Percentiles rank a stretch among this genome's conserved stretches.
Conservation (phyloP, 2,113 vertebrate genomes). For the Xyliphius kryptos region DNA sequence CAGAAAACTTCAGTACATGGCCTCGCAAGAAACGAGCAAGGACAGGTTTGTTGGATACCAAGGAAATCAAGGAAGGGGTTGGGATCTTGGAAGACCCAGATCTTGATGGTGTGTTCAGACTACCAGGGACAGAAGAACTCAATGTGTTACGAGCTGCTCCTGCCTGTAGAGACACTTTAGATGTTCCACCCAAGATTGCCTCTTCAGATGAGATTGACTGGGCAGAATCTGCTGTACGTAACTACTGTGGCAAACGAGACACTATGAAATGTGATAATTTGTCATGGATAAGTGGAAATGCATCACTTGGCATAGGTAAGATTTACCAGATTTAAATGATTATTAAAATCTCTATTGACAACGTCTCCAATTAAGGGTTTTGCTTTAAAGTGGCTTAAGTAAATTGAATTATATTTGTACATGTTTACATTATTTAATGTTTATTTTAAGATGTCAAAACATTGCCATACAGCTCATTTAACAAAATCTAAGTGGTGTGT, state of each 20-base stretch:
- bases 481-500: too few species aligned
- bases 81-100: slow-evolving; percentile 69
- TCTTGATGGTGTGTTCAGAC: slow-evolving; percentile 74
- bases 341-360: too few species aligned
- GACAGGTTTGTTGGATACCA: slow-evolving; percentile 40
- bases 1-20: slow-evolving; percentile 85
- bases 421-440: too few species aligned
- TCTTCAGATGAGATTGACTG: slow-evolving; percentile 42
- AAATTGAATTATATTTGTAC: too few species aligned
- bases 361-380: too few species aligned
- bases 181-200: slow-evolving; percentile 43
- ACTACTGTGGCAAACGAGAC: slow-evolving; percentile 31
- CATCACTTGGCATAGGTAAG: slow-evolving; percentile 45
- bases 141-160: slow-evolving; percentile 54
- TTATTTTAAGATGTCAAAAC: too few species aligned
- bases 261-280: slow-evolving; percentile 39
- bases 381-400: too few species aligned
- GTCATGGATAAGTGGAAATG: slow-evolving; percentile 29
- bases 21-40: slow-evolving; percentile 79
- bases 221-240: slow-evolving; percentile 42
- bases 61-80: slow-evolving; percentile 45
- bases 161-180: slow-evolving; percentile 35
- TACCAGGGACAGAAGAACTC: slow-evolving; percentile 71
- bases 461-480: too few species aligned
- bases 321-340: not conserved